These are phyloP conservation scores for Petrolisthes manimaculis DNA, from an alignment of 2,888 invertebrate species.

Conservation along the genomic window DNA sequence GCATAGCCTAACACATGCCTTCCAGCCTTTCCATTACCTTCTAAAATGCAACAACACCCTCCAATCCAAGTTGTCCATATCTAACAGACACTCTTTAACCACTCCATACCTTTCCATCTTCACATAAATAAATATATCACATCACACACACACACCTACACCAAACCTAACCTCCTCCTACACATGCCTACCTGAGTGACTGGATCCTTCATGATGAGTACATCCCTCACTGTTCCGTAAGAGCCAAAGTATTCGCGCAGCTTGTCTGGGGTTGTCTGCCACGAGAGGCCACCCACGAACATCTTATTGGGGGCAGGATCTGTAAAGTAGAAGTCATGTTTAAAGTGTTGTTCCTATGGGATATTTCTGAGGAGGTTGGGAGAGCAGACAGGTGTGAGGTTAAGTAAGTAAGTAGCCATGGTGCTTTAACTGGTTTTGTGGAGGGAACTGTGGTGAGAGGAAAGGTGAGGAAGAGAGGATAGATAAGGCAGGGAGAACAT, in stretches of 20 bases:
- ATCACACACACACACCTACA: background rate
- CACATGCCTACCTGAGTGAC: conserved; percentile 83
- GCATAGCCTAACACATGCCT: no score
- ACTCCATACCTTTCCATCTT: no score
- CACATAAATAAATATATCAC: no score
- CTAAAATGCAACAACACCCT: no score
- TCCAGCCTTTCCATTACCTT: no score
- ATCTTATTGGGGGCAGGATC: conserved; percentile 66
- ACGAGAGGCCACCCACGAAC: conserved; percentile 87
- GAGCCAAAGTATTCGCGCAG: conserved; percentile 92
- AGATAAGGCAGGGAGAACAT: background rate
- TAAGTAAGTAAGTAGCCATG: background rate
- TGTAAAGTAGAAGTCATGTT: conserved; percentile 13
- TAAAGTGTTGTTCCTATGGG: no score
- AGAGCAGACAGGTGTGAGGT: background rate
- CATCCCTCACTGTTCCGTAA: conserved; percentile 91
- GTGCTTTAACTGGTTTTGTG: no score
- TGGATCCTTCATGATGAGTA: conserved; percentile 94
- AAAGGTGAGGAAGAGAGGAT: background rate
- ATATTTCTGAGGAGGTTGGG: background rate
- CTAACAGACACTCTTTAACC: no score
- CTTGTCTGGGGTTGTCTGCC: conserved; percentile 93
- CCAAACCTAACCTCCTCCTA: background rate
- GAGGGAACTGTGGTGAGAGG: background rate
- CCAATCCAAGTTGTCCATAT: no score